Evolutionary conservation across 2,888 invertebrate genomes (phyloP).

Genomic region (Drosophila seclusa): DNA sequence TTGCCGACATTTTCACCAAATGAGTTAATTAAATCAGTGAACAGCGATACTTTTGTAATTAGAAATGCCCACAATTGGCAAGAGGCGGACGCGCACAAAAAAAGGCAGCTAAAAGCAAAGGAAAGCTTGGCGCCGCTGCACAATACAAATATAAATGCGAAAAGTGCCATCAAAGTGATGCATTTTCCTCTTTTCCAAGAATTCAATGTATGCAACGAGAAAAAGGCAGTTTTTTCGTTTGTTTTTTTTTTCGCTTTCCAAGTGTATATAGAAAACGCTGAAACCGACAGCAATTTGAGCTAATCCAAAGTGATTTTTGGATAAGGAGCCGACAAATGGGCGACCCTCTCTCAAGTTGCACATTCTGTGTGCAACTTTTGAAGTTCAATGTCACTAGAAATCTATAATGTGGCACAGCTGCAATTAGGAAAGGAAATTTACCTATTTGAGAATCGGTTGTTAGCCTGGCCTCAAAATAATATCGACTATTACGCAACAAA

Average conservation of each 20-base stretch:
- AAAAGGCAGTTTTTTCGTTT: not conserved
- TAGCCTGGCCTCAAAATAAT: not conserved
- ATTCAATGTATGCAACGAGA: constrained; percentile 56
- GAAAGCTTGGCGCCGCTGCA: constrained; percentile 45
- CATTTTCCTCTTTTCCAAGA: constrained; percentile 68
- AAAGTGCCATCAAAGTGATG: constrained; percentile 47
- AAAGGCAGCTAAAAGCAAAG: constrained; percentile 36
- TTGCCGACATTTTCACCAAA: constrained; percentile 74
- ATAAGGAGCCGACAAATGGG: not conserved
- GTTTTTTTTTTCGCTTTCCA: constrained; percentile 10
- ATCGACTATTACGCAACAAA: too few relatives aligned
- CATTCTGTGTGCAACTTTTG: constrained; percentile 9
- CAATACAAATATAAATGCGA: constrained; percentile 15
- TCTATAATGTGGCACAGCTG: not conserved
- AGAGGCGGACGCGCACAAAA: constrained; percentile 57
- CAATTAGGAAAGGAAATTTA: not conserved
- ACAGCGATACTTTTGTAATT: constrained; percentile 70
- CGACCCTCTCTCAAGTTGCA: constrained; percentile 9
- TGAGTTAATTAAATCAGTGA: constrained; percentile 78
- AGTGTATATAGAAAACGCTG: constrained; percentile 48
- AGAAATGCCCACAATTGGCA: constrained; percentile 74
- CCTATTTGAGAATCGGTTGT: fast-evolving
- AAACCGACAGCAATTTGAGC: constrained; percentile 20
- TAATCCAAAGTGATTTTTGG: constrained; percentile 24
- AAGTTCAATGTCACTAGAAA: constrained; percentile 55